Conservation (phyloP, 2,888 invertebrate species). For the Amphipyra berbera region DNA sequence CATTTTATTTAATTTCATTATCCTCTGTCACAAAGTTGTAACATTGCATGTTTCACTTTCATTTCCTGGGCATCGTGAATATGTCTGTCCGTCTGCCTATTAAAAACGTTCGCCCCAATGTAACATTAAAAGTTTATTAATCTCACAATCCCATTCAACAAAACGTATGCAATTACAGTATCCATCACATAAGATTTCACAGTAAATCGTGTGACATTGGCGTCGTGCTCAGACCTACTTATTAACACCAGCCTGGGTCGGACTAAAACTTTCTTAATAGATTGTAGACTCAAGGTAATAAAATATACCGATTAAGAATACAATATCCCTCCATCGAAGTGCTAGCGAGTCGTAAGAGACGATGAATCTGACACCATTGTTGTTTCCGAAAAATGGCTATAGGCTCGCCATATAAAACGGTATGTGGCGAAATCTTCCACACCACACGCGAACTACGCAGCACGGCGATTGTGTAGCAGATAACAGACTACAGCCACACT, state of each 20-base stretch:
- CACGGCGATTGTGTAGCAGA: no score
- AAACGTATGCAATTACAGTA: constrained; percentile 45
- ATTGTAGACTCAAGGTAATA: constrained; percentile 64
- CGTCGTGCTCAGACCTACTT: constrained; percentile 57
- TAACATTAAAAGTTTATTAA: constrained; percentile 44
- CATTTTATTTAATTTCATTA: no score
- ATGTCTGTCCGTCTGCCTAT: constrained; percentile 40
- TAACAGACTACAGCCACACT: no score
- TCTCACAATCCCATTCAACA: constrained; percentile 35
- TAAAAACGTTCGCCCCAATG: constrained; percentile 36
- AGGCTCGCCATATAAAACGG: no score
- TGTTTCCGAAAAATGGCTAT: no score
- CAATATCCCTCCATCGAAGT: no score
- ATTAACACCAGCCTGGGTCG: constrained; percentile 53
- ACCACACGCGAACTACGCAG: no score
- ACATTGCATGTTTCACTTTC: constrained; percentile 40
- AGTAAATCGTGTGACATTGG: constrained; percentile 64
- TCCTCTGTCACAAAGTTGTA: constrained; percentile 24
- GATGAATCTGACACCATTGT: no score
- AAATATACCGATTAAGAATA: constrained; percentile 52
- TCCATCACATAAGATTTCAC: constrained; percentile 59
- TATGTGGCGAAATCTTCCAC: no score
- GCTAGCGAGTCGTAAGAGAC: no score
- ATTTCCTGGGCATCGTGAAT: constrained; percentile 33
- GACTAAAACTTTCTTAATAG: constrained; percentile 70